phyloP scores from a whole-genome alignment of 2,888 invertebrate species.

The Cryptocephalus moraei region DNA sequence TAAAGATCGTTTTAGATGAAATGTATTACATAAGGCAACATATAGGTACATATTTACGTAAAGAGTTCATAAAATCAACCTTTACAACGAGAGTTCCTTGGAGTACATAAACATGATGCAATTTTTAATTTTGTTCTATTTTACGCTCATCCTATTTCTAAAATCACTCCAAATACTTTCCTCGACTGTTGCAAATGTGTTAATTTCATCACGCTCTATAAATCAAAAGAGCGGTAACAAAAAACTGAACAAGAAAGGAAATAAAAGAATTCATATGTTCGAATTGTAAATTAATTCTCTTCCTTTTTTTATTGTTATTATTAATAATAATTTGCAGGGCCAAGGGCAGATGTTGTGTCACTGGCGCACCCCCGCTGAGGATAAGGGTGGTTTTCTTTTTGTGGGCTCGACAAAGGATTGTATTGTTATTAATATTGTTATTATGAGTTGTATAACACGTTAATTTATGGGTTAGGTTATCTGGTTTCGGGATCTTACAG shows the following conservation, averaged over 20 bases:
- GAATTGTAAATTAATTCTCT: no score
- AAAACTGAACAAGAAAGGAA: neutral
- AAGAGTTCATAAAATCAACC: no score
- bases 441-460: slow-evolving; percentile 15
- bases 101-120: no score
- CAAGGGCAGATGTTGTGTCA: slow-evolving; percentile 34
- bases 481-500: no score
- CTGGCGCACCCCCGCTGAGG: slow-evolving; percentile 28
- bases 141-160: slow-evolving; percentile 16
- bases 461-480: slow-evolving; percentile 13
- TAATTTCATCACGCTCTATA: slow-evolving; percentile 22
- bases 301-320: slow-evolving; percentile 2
- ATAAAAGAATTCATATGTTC: no score
- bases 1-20: no score
- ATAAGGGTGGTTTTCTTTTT: slow-evolving; percentile 31
- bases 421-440: slow-evolving; percentile 33
- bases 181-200: slow-evolving; percentile 33
- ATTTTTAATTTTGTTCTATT: no score
- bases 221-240: no score
- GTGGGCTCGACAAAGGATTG: slow-evolving; percentile 24
- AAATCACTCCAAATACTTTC: slow-evolving; percentile 38
- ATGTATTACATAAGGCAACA: no score
- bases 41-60: no score
- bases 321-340: slow-evolving; percentile 33
- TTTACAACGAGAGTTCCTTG: no score